Base-by-base conservation (phyloP, 2,113 vertebrate species). In the Cyprinodon variegatus region DNA sequence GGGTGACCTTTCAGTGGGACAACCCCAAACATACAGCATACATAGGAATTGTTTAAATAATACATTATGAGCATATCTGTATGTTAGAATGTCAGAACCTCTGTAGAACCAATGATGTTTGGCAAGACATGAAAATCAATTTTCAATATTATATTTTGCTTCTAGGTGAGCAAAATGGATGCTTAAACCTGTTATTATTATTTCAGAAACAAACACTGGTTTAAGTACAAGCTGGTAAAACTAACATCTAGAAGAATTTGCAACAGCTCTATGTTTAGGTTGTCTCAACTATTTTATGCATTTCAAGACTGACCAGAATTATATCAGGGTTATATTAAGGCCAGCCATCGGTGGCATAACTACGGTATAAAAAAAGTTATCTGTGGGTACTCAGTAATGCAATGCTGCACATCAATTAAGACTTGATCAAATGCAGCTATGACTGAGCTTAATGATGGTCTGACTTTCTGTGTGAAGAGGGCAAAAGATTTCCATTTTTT, bases 361-460 rank as follows among this genome's bases (percentile, higher is more conserved):
- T 67, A n/a, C n/a, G n/a, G n/a, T n/a, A 29, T 29, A n/a, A 59
- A 68, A 62, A 76, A 61, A 50, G 37, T 50, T 68, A 1, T 50
- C 61, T 62, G 29, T 64, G 38, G 46, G 48, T 4, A 63, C 29
- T 4, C 4, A 20, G 15, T 53, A 14, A 17, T 53, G 17, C 48
- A 53, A 53, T 7, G 48, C 48, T 53, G 46, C 15, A 50, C 4
- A 0, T 64, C 10, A 64, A 15, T 22, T 38, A 15, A 7, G 53
- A 1, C 12, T 37, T 37, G 61, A 38, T 36, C 60, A 38, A 13
- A 38, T 14, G 4, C 29, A 6, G 7, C 14, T 37, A 7, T 20
- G 48, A 20, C 36, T 20, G 7, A n/a, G 59, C 12, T 29, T 8
- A 3, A 29, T 20, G n/a, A 59, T 20, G 20, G 20, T 59, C 3